Conservation (phyloP, 1,140 invertebrate species). For the Oncopeltus fasciatus region DNA sequence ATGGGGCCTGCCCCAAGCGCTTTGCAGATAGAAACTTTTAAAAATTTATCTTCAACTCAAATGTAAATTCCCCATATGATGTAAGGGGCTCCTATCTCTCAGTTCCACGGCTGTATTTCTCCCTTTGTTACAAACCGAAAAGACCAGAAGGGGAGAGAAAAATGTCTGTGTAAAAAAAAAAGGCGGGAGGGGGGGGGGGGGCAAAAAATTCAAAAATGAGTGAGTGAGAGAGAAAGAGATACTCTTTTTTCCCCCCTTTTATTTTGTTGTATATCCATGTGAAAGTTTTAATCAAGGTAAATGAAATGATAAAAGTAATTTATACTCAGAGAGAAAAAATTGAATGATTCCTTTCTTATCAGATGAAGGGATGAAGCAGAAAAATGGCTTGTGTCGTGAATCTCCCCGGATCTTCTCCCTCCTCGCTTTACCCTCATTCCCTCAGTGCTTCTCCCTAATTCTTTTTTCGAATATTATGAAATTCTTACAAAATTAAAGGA, state of each 20-base stretch:
- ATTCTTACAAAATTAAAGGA: too few relatives aligned
- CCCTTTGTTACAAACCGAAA: background rate
- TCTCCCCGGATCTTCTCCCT: too few relatives aligned
- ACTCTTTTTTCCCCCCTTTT: background rate
- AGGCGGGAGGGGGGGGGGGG: too few relatives aligned
- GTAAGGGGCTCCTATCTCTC: background rate
- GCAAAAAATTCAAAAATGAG: too few relatives aligned
- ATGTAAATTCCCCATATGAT: background rate
- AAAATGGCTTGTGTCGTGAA: too few relatives aligned
- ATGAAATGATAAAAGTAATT: background rate
- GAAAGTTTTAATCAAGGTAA: background rate
- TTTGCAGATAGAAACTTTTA: background rate
- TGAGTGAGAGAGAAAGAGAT: background rate
- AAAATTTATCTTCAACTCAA: background rate
- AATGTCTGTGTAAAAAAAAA: too few relatives aligned
- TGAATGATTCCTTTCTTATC: constrained; percentile 3
- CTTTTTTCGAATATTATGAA: too few relatives aligned
- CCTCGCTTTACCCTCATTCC: too few relatives aligned
- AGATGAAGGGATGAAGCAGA: constrained; percentile 1
- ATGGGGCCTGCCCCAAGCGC: too few relatives aligned
- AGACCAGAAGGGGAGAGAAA: background rate
- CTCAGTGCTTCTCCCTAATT: too few relatives aligned
- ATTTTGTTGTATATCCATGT: background rate
- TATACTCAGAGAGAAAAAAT: constrained; percentile 11
- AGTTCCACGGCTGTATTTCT: background rate